Evolutionary conservation across 2,797 vertebrate genomes (phyloP).

Genomic region (Anabacerthia variegaticeps): DNA sequence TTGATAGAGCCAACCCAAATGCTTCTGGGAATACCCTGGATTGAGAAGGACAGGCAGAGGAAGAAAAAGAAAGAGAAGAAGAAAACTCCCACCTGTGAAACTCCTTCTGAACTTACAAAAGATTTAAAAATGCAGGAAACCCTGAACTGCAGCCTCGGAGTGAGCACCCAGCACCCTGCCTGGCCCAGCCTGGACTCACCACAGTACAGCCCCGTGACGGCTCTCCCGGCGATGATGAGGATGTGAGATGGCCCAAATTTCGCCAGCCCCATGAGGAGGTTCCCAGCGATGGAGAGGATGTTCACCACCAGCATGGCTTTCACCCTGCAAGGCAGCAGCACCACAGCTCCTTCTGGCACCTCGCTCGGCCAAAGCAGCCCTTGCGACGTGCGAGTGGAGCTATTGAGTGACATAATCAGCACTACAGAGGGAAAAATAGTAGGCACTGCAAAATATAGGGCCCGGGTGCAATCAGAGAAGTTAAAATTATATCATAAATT

Average conservation of each 20-base stretch:
- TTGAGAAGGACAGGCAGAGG: background rate
- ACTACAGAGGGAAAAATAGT: background rate
- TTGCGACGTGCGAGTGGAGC: background rate
- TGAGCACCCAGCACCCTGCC: background rate
- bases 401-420: background rate
- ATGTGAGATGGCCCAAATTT: slow-evolving; percentile 88
- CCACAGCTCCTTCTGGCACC: background rate
- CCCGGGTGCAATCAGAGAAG: background rate
- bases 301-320: slow-evolving; percentile 91
- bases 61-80: background rate
- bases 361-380: background rate
- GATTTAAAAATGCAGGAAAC: background rate
- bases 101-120: background rate
- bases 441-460: background rate
- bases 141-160: background rate
- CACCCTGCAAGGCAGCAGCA: slow-evolving; percentile 80
- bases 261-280: slow-evolving; percentile 89
- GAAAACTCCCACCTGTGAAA: background rate
- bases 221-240: slow-evolving; percentile 90
- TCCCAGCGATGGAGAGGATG: slow-evolving; percentile 84
- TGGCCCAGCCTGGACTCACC: slow-evolving; percentile 78
- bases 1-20: background rate
- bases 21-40: background rate
- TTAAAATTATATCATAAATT: background rate
- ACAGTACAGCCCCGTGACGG: slow-evolving; percentile 91